Evolutionary conservation across 2,797 vertebrate genomes (phyloP), one percentile per base, ranked within the genome.

Genomic region (Acanthurus lineatus): DNA sequence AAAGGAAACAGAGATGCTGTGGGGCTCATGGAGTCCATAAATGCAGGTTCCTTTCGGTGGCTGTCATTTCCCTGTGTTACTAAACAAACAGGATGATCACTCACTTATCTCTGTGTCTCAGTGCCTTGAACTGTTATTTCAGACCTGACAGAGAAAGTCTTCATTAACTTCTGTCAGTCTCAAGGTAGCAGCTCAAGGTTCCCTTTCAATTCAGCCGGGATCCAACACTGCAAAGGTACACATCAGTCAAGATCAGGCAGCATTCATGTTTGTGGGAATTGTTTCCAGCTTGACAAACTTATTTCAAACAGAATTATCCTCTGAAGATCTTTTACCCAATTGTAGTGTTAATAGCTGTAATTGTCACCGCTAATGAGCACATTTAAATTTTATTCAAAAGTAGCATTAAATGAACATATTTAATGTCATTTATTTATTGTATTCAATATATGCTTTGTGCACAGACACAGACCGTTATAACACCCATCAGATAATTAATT

Each of bases 61-160:
- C 47, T 60, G 56, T 68, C 11, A 9, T 79, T 88, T 84, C 77
- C 83, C 76, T 60, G 20, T 68, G 44, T 61, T 69, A 22, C 87
- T 75, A 76, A 86, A 72, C 74, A 76, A 91, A 88, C 86, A 89
- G 87, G 87, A 89, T 81, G 85, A 83, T 71, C 66, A 25, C 47
- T 86, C 56, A 66, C 72, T 86, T 76, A 80, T 86, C 82, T 82
- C 53, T 22, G 52, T 3, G 9, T 47, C 69, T 80, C 76, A 73
- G 61, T 19, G 25, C 35, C 68, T 79, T 56, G 35, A 5, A 35
- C 59, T 86, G 81, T 81, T 86, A 54, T 87, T 81, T 83, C 32
- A 32, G 32, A 32, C 32, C 32, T 32, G 32, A 32, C 88, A 84
- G 57, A 56, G 40, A 73, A 40, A 51, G 42, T 51, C 51, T 44